Conservation (phyloP, 2,797 vertebrate genomes). For the Hydrolagus colliei region DNA sequence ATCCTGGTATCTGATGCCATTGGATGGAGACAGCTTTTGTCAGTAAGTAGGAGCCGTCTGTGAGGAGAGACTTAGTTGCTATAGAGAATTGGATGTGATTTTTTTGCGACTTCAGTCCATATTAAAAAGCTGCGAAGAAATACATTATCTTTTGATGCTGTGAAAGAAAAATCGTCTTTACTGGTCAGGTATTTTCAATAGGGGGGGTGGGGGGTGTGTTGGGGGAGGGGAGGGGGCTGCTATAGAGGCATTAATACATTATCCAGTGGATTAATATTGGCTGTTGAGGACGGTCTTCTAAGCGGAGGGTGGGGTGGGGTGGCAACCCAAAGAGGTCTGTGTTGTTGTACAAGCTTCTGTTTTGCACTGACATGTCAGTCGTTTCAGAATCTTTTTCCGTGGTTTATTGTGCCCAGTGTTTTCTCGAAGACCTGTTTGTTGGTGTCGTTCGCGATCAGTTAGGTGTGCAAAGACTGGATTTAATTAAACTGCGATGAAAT, state of each 20-base stretch:
- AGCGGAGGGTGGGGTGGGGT: too few relatives aligned
- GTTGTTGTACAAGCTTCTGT: too few relatives aligned
- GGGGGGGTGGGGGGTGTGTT: too few relatives aligned
- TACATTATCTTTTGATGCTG: background rate
- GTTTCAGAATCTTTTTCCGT: background rate
- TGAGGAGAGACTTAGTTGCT: background rate
- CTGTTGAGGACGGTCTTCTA: background rate
- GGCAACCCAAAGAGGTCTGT: too few relatives aligned
- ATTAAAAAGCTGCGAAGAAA: background rate
- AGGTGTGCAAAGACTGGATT: background rate
- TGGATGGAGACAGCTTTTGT: background rate
- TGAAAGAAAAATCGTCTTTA: background rate
- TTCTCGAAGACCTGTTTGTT: background rate
- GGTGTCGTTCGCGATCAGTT: background rate
- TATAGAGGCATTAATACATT: background rate
- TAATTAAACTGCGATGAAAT: background rate
- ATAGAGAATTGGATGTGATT: background rate
- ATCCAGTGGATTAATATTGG: background rate
- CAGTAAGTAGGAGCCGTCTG: background rate
- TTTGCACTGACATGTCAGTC: too few relatives aligned
- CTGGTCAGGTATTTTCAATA: background rate
- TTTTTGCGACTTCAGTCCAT: background rate
- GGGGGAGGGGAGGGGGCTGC: too few relatives aligned
- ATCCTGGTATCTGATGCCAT: constrained; percentile 7
- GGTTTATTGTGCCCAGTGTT: background rate